phyloP scores from a whole-genome alignment of 1,140 invertebrate genomes.

The Atta cephalotes region DNA sequence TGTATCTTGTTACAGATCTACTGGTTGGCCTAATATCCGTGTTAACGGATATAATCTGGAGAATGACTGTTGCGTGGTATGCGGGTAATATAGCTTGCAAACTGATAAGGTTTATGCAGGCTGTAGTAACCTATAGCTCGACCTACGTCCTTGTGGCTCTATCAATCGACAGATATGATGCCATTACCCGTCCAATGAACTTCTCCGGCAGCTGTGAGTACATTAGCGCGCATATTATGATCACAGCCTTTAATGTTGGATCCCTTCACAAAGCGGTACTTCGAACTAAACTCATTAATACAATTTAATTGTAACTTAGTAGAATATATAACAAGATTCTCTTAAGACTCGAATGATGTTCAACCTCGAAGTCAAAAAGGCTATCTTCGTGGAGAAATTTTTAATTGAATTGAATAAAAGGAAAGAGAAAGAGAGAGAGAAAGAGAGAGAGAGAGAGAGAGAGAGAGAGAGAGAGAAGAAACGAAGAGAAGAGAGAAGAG shows the following conservation, averaged over 20 bases:
- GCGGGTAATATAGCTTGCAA: slow-evolving; percentile 96
- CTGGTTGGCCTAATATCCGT: slow-evolving; percentile 95
- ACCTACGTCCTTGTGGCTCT: slow-evolving; percentile 97
- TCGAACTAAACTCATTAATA: slow-evolving; percentile 34
- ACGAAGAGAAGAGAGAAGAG: too few relatives aligned
- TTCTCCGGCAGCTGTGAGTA: slow-evolving; percentile 97
- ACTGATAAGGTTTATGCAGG: slow-evolving; percentile 93
- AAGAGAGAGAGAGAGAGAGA: background rate
- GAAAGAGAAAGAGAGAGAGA: background rate
- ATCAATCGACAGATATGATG: slow-evolving; percentile 97
- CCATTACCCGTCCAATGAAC: slow-evolving; percentile 98
- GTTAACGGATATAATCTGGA: slow-evolving; percentile 95
- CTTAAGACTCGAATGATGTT: background rate
- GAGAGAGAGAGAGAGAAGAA: background rate
- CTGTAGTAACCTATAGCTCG: slow-evolving; percentile 96
- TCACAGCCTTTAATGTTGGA: slow-evolving; percentile 3
- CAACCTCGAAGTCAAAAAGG: slow-evolving; percentile 8
- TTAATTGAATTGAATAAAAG: slow-evolving; percentile 7
- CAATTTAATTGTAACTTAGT: background rate
- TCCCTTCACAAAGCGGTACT: slow-evolving; percentile 16
- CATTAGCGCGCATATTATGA: slow-evolving; percentile 17
- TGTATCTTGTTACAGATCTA: slow-evolving; percentile 90
- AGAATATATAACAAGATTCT: slow-evolving; percentile 7
- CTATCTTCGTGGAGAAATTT: background rate
- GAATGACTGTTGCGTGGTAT: slow-evolving; percentile 94